These are phyloP conservation scores for Boloria euphrosyne DNA, from an alignment of 2,888 invertebrate genomes.

Conservation along the genomic window DNA sequence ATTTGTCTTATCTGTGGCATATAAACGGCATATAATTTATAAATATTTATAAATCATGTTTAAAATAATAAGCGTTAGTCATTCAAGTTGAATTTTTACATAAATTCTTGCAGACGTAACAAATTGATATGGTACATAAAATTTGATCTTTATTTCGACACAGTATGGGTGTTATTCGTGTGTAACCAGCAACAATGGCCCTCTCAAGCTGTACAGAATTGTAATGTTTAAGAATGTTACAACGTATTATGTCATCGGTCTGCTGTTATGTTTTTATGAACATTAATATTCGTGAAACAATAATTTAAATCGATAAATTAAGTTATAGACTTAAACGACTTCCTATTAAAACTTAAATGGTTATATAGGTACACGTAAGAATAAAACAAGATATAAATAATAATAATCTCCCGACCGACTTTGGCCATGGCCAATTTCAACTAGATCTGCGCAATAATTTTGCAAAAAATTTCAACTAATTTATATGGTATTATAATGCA, in stretches of 20 bases:
- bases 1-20: too few species aligned
- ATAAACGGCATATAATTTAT: not conserved
- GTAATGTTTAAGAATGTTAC: conserved; percentile 21
- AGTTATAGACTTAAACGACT: not conserved
- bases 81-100: conserved; percentile 9
- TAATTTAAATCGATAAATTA: too few species aligned
- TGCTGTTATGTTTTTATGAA: not conserved
- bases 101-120: conserved; percentile 13
- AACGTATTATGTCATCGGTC: conserved; percentile 24
- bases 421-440: too few species aligned
- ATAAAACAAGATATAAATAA: too few species aligned
- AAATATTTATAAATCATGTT: not conserved
- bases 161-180: conserved; percentile 2
- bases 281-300: not conserved
- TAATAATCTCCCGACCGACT: too few species aligned
- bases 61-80: not conserved
- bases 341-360: not conserved
- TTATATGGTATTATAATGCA: too few species aligned
- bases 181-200: conserved; percentile 14
- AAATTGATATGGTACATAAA: not conserved
- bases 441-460: too few species aligned
- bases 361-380: not conserved
- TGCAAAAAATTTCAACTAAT: too few species aligned
- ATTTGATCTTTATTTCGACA: not conserved
- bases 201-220: conserved; percentile 10